phyloP scores from a whole-genome alignment of 1,140 invertebrate genomes.

The Caerostris extrusa region DNA sequence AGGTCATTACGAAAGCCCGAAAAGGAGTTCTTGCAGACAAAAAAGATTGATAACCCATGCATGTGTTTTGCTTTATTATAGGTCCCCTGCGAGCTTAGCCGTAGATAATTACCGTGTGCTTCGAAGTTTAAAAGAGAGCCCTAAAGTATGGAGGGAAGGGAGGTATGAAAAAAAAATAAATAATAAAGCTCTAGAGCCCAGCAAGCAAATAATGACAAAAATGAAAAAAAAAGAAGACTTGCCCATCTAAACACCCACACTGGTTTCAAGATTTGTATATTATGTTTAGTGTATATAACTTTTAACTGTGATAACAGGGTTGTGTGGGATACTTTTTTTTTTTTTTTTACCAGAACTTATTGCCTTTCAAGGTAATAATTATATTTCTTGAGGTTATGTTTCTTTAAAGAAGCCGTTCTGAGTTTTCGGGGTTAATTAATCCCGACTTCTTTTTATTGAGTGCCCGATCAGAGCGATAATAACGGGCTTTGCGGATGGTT shows the following conservation, averaged over 20 bases:
- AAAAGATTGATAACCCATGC: slow-evolving; percentile 58
- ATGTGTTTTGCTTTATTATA: slow-evolving; percentile 63
- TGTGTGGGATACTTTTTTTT: not conserved
- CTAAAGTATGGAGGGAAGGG: not conserved
- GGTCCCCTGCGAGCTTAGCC: slow-evolving; percentile 14
- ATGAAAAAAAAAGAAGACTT: not conserved
- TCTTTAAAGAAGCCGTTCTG: not conserved
- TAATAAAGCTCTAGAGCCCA: not conserved
- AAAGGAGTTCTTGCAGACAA: slow-evolving; percentile 43
- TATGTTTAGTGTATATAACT: slow-evolving; percentile 31
- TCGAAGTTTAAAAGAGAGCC: slow-evolving; percentile 8
- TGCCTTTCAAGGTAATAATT: slow-evolving; percentile 31
- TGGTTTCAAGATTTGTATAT: slow-evolving; percentile 20
- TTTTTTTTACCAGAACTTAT: not conserved
- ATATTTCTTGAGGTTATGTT: slow-evolving; percentile 43
- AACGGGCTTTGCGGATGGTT: not conserved
- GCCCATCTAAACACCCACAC: slow-evolving; percentile 39
- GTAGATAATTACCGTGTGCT: slow-evolving; percentile 53
- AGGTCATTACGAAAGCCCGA: slow-evolving; percentile 66
- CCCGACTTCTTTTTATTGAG: not conserved
- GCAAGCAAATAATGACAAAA: slow-evolving; percentile 2
- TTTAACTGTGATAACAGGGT: slow-evolving; percentile 41
- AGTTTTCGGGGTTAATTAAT: slow-evolving; percentile 43
- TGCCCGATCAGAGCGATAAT: not conserved
- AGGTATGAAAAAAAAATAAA: not conserved